These are phyloP conservation scores for Drosophila baimaii DNA, from an alignment of 1,140 invertebrate genomes.

Conservation along the genomic window DNA sequence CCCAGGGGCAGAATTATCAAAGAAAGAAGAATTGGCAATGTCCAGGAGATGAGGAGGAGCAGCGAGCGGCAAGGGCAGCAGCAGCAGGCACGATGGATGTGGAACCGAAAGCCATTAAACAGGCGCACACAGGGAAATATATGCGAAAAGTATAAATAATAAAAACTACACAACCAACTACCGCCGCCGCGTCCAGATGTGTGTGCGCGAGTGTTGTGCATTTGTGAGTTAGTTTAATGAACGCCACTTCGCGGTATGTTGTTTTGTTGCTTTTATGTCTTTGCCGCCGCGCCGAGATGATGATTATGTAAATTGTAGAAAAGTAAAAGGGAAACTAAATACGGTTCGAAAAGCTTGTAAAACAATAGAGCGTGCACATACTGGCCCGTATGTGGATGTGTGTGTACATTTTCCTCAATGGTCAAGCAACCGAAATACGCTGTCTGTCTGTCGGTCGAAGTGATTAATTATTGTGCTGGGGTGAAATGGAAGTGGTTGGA, in stretches of 20 bases:
- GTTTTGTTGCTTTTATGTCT: constrained; percentile 54
- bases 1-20: constrained; percentile 68
- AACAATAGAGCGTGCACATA: constrained; percentile 17
- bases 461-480: constrained; percentile 73
- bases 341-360: constrained; percentile 43
- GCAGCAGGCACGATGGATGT: constrained; percentile 22
- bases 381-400: background rate
- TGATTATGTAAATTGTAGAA: constrained; percentile 79
- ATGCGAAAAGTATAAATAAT: constrained; percentile 61
- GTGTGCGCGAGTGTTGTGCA: constrained; percentile 17
- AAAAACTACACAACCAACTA: constrained; percentile 47
- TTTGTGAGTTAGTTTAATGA: constrained; percentile 66
- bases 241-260: constrained; percentile 48
- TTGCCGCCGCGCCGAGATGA: constrained; percentile 57
- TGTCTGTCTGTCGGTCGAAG: constrained; percentile 24
- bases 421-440: constrained; percentile 50
- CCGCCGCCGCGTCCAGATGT: constrained; percentile 4
- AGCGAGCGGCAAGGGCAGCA: background rate
- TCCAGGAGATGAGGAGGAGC: background rate
- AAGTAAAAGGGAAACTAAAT: constrained; percentile 82
- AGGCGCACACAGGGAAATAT: constrained; percentile 33
- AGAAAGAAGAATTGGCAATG: constrained; percentile 34
- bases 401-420: constrained; percentile 36
- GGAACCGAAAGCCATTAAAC: constrained; percentile 47
- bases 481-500: constrained; percentile 50